Conservation (phyloP, 2,888 invertebrate genomes). For the Synergus gifuensis region DNA sequence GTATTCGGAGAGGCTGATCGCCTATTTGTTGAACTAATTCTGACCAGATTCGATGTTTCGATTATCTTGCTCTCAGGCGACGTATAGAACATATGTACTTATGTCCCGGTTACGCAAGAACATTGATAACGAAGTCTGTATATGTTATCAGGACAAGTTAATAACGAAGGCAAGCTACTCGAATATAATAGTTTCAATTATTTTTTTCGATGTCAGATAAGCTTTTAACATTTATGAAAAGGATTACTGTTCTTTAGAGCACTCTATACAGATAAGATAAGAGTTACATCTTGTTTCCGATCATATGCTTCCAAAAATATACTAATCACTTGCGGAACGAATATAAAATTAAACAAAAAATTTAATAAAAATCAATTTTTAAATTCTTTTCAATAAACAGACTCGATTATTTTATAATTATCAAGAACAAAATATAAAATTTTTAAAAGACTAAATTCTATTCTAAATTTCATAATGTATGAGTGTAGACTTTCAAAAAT, state of each 20-base stretch:
- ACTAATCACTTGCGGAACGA: background rate
- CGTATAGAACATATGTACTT: conserved; percentile 44
- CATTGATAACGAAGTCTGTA: conserved; percentile 19
- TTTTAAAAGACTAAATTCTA: background rate
- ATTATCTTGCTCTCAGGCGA: conserved; percentile 56
- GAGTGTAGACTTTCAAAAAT: background rate
- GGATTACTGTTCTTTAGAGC: conserved; percentile 13
- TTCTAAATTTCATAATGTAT: background rate
- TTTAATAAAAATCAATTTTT: background rate
- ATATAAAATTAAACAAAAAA: background rate
- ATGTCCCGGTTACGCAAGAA: conserved; percentile 28
- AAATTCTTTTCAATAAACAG: background rate
- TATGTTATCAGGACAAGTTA: conserved; percentile 8
- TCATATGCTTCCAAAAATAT: background rate
- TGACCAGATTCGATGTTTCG: conserved; percentile 56
- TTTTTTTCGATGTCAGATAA: conserved; percentile 22
- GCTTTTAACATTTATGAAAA: conserved; percentile 29
- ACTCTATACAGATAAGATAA: background rate
- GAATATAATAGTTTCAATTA: conserved; percentile 31
- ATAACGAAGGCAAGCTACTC: conserved; percentile 17
- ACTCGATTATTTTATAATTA: background rate
- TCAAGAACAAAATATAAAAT: background rate
- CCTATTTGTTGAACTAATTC: conserved; percentile 50
- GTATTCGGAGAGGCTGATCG: conserved; percentile 27
- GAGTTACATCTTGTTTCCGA: background rate